Evolutionary conservation across 1,140 invertebrate genomes (phyloP).

Genomic region (Sitodiplosis mosellana): DNA sequence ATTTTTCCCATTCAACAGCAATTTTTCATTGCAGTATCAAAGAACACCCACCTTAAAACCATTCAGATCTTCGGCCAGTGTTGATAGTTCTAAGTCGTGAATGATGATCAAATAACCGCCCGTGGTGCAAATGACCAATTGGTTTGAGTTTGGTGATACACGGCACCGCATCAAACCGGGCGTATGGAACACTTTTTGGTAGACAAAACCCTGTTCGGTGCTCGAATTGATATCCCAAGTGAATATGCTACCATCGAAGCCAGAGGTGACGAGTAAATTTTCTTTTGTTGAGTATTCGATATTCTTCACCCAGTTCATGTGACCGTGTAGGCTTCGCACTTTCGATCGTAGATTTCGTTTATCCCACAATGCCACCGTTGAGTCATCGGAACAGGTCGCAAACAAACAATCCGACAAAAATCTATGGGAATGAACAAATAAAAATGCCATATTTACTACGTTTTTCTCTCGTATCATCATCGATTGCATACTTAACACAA

Average conservation of each 20-base stretch:
- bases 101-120: conserved; percentile 78
- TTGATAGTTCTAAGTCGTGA: conserved; percentile 68
- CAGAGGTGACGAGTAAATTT: conserved; percentile 71
- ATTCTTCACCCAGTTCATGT: conserved; percentile 93
- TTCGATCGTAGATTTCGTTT: conserved; percentile 60
- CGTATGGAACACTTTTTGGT: conserved; percentile 61
- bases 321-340: conserved; percentile 60
- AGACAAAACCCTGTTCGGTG: conserved; percentile 55
- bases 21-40: too few species aligned
- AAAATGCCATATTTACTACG: conserved; percentile 6
- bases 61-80: conserved; percentile 56
- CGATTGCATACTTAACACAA: conserved; percentile 57
- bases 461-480: not conserved
- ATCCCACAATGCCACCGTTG: conserved; percentile 83
- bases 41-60: conserved; percentile 62
- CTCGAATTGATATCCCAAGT: conserved; percentile 87
- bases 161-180: conserved; percentile 64
- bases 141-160: conserved; percentile 62
- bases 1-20: too few species aligned
- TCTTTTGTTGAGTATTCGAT: conserved; percentile 82
- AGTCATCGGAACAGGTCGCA: conserved; percentile 87
- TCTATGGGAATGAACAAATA: conserved; percentile 21
- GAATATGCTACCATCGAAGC: conserved; percentile 83
- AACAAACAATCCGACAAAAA: conserved; percentile 77
- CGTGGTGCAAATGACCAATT: conserved; percentile 80